A percentile compares a stretch with the other conserved stretches of the same genome.
Evolutionary conservation across 2,113 vertebrate genomes (phyloP).

Genomic region (Erythrolamprus reginae): DNA sequence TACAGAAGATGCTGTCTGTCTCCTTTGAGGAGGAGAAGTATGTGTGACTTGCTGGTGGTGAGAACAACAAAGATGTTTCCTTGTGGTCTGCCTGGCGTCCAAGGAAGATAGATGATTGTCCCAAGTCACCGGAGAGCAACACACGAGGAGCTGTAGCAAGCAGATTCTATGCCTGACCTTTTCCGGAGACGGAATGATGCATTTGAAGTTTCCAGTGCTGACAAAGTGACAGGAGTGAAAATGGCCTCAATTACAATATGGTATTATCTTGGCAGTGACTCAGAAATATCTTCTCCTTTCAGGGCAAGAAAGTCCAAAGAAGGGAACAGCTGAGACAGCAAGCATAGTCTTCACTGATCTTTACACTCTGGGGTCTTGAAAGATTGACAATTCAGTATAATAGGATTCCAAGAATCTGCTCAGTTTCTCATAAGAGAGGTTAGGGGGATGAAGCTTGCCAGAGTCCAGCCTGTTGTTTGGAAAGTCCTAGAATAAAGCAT

Average conservation of each 20-base stretch:
- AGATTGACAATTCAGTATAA: background rate
- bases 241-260: slow-evolving; percentile 35
- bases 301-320: slow-evolving; percentile 4
- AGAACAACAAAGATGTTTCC: background rate
- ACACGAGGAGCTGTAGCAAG: background rate
- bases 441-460: background rate
- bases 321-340: background rate
- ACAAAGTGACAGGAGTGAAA: slow-evolving; percentile 47
- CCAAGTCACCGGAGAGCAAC: background rate
- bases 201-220: slow-evolving; percentile 1
- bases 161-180: slow-evolving; percentile 31
- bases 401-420: background rate
- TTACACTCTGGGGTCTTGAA: background rate
- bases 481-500: background rate
- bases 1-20: background rate
- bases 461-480: background rate
- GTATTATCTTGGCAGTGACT: slow-evolving; percentile 20
- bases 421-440: background rate
- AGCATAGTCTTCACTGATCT: background rate
- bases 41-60: slow-evolving; percentile 7
- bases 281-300: slow-evolving; percentile 27
- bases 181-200: slow-evolving; percentile 6
- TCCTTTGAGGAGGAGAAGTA: background rate
- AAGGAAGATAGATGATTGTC: background rate
- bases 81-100: background rate